Percentiles rank a stretch among this genome's conserved stretches.
These are phyloP conservation scores for Cossypha polioptera DNA, from an alignment of 2,797 vertebrate species.

Conservation along the genomic window DNA sequence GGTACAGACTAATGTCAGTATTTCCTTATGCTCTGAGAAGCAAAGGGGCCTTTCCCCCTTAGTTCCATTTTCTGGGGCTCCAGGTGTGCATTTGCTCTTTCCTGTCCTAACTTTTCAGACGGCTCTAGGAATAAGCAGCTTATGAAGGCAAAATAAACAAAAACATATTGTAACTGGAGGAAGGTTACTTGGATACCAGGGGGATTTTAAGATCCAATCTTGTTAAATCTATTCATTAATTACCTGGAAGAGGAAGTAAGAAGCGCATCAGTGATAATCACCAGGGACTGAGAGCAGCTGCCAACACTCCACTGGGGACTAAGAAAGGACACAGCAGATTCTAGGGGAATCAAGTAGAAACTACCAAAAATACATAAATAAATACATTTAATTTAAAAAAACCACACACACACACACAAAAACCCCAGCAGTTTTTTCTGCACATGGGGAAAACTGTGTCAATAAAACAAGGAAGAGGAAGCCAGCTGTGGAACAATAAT, in stretches of 20 bases:
- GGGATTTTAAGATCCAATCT: conserved; percentile 29
- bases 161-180: neutral
- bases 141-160: conserved; percentile 19
- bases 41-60: neutral
- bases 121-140: neutral
- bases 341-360: neutral
- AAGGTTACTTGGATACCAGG: conserved; percentile 16
- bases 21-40: neutral
- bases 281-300: neutral
- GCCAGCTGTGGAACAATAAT: neutral
- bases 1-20: neutral
- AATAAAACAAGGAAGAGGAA: neutral
- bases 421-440: neutral
- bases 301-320: neutral
- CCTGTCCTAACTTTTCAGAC: neutral
- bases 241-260: conserved; percentile 48
- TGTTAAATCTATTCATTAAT: conserved; percentile 62
- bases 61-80: neutral
- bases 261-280: neutral
- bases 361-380: neutral
- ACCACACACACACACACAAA: neutral
- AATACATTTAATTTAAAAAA: no score
- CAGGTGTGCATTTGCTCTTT: neutral
- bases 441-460: neutral
- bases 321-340: neutral